Percentiles rank a stretch among this genome's conserved stretches.
These are phyloP conservation scores for Bucco capensis DNA, from an alignment of 2,113 vertebrate genomes.

Conservation along the genomic window DNA sequence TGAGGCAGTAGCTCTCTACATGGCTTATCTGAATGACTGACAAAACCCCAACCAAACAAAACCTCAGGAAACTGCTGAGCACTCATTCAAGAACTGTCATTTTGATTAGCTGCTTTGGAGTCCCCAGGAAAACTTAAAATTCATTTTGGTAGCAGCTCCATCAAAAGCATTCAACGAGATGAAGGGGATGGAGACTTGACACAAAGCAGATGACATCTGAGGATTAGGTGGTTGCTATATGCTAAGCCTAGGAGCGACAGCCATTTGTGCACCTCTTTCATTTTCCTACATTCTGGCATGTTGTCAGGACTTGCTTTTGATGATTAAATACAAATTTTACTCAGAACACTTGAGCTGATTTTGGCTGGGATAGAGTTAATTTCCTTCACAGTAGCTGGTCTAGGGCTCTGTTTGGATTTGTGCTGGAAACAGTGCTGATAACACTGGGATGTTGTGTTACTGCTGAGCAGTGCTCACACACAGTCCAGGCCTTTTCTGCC, in stretches of 20 bases:
- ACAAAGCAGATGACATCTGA: not conserved
- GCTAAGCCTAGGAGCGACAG: not conserved
- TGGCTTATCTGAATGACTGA: not conserved
- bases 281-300: not conserved
- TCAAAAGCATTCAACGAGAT: not conserved
- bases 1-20: not conserved
- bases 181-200: not conserved
- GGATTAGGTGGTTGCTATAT: not conserved
- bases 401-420: not conserved
- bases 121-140: not conserved
- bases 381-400: not conserved
- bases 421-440: not conserved
- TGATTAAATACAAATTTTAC: not conserved
- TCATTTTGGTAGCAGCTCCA: not conserved
- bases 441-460: not conserved
- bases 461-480: not conserved
- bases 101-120: not conserved
- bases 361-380: not conserved
- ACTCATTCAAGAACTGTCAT: not conserved
- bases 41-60: not conserved
- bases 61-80: not conserved
- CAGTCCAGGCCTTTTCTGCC: not conserved
- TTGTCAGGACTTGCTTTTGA: not conserved
- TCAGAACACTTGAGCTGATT: not conserved
- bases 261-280: not conserved